A percentile compares a stretch with the other conserved stretches of the same genome.
Evolutionary conservation across 2,797 vertebrate species (phyloP).

Genomic region (Astyanax mexicanus): DNA sequence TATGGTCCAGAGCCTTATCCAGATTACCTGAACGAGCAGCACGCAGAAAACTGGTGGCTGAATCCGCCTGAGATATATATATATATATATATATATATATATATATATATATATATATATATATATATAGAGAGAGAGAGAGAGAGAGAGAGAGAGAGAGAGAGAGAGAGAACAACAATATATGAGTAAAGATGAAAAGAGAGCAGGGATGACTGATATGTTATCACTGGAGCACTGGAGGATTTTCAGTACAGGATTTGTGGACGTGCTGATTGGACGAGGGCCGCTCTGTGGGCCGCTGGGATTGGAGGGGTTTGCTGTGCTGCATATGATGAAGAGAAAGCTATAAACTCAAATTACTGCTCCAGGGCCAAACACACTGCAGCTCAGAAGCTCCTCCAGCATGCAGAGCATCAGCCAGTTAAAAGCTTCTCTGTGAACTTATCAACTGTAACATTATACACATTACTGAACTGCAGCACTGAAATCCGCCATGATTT

Average conservation of each 20-base stretch:
- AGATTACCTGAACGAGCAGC: conserved; percentile 96
- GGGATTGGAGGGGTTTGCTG: not conserved
- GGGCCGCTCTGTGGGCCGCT: not conserved
- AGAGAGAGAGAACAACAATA: not conserved
- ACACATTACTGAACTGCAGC: not conserved
- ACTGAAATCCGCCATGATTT: not conserved
- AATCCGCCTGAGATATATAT: conserved; percentile 86
- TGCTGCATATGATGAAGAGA: not conserved
- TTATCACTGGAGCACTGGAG: too few relatives aligned
- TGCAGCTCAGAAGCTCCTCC: not conserved
- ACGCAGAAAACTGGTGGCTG: conserved; percentile 93
- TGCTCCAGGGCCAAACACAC: conserved; percentile 4
- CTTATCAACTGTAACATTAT: not conserved
- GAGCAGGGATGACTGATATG: not conserved
- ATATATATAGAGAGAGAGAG: not conserved
- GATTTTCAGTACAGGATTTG: not conserved
- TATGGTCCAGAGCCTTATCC: conserved; percentile 95
- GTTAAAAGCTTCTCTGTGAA: not conserved
- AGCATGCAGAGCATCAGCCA: not conserved
- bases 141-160: not conserved
- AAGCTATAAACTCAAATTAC: not conserved
- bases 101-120: conserved; percentile 18
- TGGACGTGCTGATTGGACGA: not conserved
- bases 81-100: too few relatives aligned
- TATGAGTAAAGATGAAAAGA: not conserved